Conservation (phyloP, 2,113 vertebrate genomes). For the Rhizomys pruinosus region DNA sequence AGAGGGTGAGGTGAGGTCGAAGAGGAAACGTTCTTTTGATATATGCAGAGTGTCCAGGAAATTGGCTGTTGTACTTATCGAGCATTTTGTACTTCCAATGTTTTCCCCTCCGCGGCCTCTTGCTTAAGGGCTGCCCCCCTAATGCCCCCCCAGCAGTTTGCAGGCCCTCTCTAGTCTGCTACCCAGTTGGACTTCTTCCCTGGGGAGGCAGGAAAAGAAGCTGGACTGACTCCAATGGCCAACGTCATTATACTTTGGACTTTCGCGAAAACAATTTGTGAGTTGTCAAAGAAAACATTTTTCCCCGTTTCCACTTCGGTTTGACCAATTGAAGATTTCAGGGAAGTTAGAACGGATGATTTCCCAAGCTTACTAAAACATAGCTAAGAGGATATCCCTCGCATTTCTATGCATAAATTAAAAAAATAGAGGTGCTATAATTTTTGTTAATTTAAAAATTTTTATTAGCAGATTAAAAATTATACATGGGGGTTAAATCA, state of each 20-base stretch:
- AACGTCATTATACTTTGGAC: background rate
- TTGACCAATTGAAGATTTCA: background rate
- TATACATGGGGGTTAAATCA: background rate
- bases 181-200: background rate
- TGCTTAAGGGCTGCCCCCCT: background rate
- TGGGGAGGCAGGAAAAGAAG: background rate
- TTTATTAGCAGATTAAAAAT: background rate
- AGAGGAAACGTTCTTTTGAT: too few species aligned
- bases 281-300: background rate
- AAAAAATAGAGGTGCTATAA: background rate
- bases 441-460: background rate
- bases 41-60: too few species aligned
- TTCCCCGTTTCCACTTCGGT: background rate
- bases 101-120: too few species aligned
- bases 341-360: background rate
- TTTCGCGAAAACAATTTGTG: background rate
- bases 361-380: background rate
- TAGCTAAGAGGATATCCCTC: background rate
- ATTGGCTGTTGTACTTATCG: too few species aligned
- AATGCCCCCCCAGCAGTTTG: background rate
- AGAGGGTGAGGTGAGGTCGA: too few species aligned
- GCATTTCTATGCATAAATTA: background rate
- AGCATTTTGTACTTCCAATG: too few species aligned
- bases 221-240: background rate
- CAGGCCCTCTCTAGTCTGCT: background rate